These are phyloP conservation scores for Coronaproctus castanopsis DNA, from an alignment of 2,888 invertebrate genomes.

Conservation along the genomic window DNA sequence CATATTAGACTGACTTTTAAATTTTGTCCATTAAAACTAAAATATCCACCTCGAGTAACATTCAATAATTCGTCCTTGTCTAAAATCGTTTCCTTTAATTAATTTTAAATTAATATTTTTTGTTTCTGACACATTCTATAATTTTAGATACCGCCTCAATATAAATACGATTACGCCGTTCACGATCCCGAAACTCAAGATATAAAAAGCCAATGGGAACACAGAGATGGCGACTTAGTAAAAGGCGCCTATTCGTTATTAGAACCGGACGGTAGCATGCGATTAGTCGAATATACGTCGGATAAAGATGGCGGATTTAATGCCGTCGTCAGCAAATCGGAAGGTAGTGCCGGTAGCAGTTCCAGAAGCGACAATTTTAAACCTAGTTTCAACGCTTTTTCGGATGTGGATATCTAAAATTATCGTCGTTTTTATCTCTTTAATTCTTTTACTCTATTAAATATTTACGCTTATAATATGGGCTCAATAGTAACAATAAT, in stretches of 20 bases:
- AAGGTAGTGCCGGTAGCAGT: constrained; percentile 23
- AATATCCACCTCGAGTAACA: no score
- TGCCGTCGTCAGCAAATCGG: constrained; percentile 34
- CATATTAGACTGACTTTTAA: no score
- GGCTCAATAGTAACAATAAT: no score
- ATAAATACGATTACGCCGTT: constrained; percentile 30
- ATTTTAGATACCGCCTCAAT: constrained; percentile 28
- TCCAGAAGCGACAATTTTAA: not conserved
- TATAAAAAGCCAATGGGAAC: constrained; percentile 30
- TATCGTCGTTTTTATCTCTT: no score
- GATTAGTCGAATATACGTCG: constrained; percentile 52
- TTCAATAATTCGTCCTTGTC: no score
- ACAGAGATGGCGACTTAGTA: constrained; percentile 29
- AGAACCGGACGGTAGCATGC: constrained; percentile 52
- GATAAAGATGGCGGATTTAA: constrained; percentile 62
- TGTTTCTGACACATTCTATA: not conserved
- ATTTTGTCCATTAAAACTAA: no score
- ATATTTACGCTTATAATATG: no score
- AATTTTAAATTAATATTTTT: no score
- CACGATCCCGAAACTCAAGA: constrained; percentile 30
- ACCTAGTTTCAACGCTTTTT: not conserved
- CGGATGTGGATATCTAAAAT: no score
- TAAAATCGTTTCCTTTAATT: no score
- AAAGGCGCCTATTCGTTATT: constrained; percentile 29
- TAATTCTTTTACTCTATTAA: no score